Evolutionary conservation across 2,888 invertebrate genomes (phyloP).

Genomic region (Melieria picta): DNA sequence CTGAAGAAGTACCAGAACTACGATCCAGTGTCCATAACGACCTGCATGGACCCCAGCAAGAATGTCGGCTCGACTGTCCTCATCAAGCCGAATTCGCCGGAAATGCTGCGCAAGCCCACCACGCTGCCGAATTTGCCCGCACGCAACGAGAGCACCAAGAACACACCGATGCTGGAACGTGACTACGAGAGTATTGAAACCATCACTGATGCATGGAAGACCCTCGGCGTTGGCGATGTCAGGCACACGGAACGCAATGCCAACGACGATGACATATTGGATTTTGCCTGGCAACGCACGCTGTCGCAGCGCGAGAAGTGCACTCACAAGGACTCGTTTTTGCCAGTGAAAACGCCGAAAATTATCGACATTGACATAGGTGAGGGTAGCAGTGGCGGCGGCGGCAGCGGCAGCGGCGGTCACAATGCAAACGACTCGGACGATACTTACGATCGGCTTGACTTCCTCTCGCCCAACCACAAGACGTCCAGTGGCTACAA

Average conservation of each 20-base stretch:
- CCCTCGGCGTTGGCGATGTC: slow-evolving; percentile 78
- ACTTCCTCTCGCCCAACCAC: slow-evolving; percentile 82
- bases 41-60: slow-evolving; percentile 57
- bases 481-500: slow-evolving; percentile 78
- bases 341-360: slow-evolving; percentile 41
- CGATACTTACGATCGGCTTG: slow-evolving; percentile 81
- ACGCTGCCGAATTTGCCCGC: slow-evolving; percentile 57
- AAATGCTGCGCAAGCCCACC: slow-evolving; percentile 37
- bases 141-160: slow-evolving; percentile 55
- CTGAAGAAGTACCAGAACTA: slow-evolving; percentile 62
- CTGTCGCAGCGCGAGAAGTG: slow-evolving; percentile 63
- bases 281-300: slow-evolving; percentile 62
- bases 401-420: not conserved
- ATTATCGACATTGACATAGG: slow-evolving; percentile 58
- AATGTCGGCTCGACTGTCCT: slow-evolving; percentile 59
- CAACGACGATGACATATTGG: slow-evolving; percentile 55
- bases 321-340: slow-evolving; percentile 37
- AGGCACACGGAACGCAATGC: slow-evolving; percentile 73
- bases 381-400: slow-evolving; percentile 53
- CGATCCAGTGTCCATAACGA: slow-evolving; percentile 64
- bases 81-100: slow-evolving; percentile 59
- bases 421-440: slow-evolving; percentile 49
- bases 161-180: slow-evolving; percentile 49
- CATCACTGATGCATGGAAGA: slow-evolving; percentile 83
- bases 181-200: slow-evolving; percentile 81